A percentile compares a stretch with the other conserved stretches of the same genome.
These are phyloP conservation scores for Wasmannia auropunctata DNA, from an alignment of 1,140 invertebrate species.

Conservation along the genomic window DNA sequence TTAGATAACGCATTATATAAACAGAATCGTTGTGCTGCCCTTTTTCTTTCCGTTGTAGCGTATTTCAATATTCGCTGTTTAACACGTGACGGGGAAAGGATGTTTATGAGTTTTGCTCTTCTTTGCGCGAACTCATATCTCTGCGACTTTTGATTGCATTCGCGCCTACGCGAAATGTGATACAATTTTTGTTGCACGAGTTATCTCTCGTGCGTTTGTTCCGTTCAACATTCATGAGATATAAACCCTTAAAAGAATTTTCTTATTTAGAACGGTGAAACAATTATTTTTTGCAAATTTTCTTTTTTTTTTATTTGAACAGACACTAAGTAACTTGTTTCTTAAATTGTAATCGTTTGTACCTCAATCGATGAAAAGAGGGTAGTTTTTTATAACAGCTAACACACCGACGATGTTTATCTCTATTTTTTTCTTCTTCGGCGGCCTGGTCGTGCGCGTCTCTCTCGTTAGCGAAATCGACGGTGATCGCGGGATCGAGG, in stretches of 20 bases:
- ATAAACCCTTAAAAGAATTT: background rate
- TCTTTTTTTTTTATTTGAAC: background rate
- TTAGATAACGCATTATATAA: constrained; percentile 52
- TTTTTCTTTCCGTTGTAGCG: constrained; percentile 11
- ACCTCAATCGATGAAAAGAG: background rate
- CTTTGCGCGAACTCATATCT: constrained; percentile 54
- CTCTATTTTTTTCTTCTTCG: background rate
- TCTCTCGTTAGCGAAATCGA: constrained; percentile 62
- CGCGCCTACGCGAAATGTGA: constrained; percentile 52
- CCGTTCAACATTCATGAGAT: background rate
- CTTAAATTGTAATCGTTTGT: background rate
- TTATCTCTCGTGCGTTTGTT: background rate
- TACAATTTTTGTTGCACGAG: constrained; percentile 23
- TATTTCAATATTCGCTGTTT: background rate
- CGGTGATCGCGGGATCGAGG: constrained; percentile 43
- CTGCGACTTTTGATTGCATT: constrained; percentile 31
- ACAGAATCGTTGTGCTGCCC: constrained; percentile 40
- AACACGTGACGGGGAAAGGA: constrained; percentile 42
- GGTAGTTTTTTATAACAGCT: background rate
- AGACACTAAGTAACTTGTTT: background rate
- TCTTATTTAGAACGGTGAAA: background rate
- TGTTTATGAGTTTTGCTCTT: constrained; percentile 64
- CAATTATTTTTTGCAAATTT: background rate
- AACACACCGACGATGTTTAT: background rate
- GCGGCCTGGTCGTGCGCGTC: background rate